phyloP scores from a whole-genome alignment of 2,113 vertebrate genomes.

The Python bivittatus region DNA sequence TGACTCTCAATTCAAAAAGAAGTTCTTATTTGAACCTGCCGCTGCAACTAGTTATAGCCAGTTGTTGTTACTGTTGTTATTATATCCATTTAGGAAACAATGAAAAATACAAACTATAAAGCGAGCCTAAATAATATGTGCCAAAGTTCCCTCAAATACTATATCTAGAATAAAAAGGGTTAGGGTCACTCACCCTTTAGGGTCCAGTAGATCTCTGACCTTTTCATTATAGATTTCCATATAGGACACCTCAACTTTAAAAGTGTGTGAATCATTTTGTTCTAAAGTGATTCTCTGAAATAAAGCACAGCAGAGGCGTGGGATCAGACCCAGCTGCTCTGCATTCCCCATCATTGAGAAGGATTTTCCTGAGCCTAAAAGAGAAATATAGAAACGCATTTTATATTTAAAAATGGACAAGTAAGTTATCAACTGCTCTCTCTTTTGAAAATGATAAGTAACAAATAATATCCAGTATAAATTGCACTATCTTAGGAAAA shows the following conservation, averaged over 20 bases:
- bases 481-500: background rate
- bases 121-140: background rate
- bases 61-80: background rate
- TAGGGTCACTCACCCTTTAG: slow-evolving; percentile 89
- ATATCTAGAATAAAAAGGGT: slow-evolving; percentile 2
- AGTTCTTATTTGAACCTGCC: background rate
- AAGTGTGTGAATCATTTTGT: slow-evolving; percentile 85
- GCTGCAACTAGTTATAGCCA: background rate
- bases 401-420: slow-evolving; percentile 8
- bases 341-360: slow-evolving; percentile 99
- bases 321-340: slow-evolving; percentile 95
- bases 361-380: slow-evolving; percentile 95
- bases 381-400: slow-evolving; percentile 33
- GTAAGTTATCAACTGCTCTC: background rate
- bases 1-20: background rate
- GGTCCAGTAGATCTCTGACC: slow-evolving; percentile 95
- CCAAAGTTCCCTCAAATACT: background rate
- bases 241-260: slow-evolving; percentile 97
- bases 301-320: slow-evolving; percentile 93
- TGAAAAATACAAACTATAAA: background rate
- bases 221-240: slow-evolving; percentile 99
- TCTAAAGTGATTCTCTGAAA: slow-evolving; percentile 91
- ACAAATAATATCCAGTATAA: background rate
- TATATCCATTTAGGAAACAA: background rate
- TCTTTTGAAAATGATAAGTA: background rate